These are phyloP conservation scores for Elachura formosa DNA, from an alignment of 2,113 vertebrate genomes.

Conservation along the genomic window DNA sequence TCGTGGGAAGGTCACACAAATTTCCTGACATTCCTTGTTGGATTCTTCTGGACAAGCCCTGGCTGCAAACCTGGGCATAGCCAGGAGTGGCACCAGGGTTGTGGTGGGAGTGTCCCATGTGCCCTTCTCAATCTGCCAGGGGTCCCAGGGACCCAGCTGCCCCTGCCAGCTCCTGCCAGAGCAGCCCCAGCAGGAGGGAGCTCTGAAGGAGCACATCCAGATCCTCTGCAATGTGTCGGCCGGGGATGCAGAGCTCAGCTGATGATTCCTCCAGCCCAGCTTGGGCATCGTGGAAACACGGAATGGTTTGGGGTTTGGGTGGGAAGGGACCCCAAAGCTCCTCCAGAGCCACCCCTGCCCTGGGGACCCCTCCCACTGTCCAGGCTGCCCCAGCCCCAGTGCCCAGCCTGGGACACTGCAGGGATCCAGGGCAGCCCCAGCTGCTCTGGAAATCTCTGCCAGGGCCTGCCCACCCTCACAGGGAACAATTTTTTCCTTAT, in stretches of 20 bases:
- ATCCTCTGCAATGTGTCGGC: too few relatives aligned
- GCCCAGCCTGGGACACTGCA: background rate
- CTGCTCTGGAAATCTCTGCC: background rate
- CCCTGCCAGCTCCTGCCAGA: too few relatives aligned
- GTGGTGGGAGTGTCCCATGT: background rate
- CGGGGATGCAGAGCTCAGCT: too few relatives aligned
- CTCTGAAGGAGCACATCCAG: too few relatives aligned
- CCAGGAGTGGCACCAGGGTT: background rate
- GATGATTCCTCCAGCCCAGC: background rate
- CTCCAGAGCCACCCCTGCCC: background rate
- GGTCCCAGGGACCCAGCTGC: too few relatives aligned
- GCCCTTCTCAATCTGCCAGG: too few relatives aligned
- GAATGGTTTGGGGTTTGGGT: too few relatives aligned
- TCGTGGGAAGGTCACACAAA: background rate
- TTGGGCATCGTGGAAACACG: background rate
- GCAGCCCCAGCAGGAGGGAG: too few relatives aligned
- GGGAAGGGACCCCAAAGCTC: accelerated
- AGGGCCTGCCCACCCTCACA: accelerated
- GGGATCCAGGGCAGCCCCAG: background rate
- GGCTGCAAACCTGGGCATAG: background rate
- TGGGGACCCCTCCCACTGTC: background rate
- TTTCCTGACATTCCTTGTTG: background rate
- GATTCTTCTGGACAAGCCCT: background rate
- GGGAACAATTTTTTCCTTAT: background rate
- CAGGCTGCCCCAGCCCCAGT: background rate